Evolutionary conservation across 1,140 invertebrate species (phyloP), one percentile per base, ranked within the genome.

Genomic region (Aphis gossypii): DNA sequence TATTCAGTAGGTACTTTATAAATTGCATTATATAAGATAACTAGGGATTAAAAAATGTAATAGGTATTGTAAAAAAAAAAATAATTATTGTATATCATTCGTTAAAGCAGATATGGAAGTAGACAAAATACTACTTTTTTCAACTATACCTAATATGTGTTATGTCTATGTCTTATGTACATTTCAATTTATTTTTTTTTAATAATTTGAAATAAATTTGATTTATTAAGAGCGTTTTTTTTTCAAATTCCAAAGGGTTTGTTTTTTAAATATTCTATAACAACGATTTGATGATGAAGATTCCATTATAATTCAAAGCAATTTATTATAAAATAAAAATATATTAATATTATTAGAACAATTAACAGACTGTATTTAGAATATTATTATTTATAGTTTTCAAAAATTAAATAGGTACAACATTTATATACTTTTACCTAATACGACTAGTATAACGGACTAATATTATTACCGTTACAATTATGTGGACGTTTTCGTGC

Each of bases 401-500:
- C 25, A 21, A 51, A 88, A 88, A 51, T 35, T n/a, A 3, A 30
- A 48, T 51, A 18, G 48, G 18, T 88, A n/a, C n/a, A 51, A n/a
- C n/a, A 51, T 46, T 46, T 54, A 51, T 11, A 11, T 7, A 35
- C 48, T 5, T 2, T 30, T 86, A 38, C 87, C 7, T 89, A 89
- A 89, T 44, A 38, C 44, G 23, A 11, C 20, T 20, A 54, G 20
- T 23, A 54, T 92, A 92, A 84, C 76, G 91, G 76, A 84, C 35
- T 54, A 38, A 51, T 21, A 91, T 54, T 89, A 54, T 51, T 38
- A 92, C 91, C 82, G 91, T 92, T 92, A 92, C 41, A 48, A 38
- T 35, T 41, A 76, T 76, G n/a, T 23, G 46, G n/a, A 92, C 82
- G 91, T 92, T 84, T 92, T 92, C 76, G 18, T 35, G 90, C 68